A percentile compares a stretch with the other conserved stretches of the same genome.
These are phyloP conservation scores for Andrena bicolor DNA, from an alignment of 2,888 invertebrate genomes.

Conservation along the genomic window DNA sequence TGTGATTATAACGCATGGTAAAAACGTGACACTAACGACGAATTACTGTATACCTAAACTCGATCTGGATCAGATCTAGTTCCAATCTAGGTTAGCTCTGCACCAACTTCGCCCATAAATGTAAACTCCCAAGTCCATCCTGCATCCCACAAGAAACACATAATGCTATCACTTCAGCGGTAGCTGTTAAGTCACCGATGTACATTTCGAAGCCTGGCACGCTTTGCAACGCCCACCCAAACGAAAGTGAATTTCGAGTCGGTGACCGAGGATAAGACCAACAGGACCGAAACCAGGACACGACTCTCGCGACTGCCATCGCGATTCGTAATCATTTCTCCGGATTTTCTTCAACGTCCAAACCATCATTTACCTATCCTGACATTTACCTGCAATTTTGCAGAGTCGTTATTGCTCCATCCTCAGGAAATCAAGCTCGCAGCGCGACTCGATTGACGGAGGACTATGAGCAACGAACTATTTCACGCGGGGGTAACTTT, in stretches of 20 bases:
- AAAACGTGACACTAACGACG: too few species aligned
- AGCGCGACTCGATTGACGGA: conserved; percentile 4
- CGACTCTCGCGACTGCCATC: conserved; percentile 38
- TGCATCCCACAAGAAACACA: not conserved
- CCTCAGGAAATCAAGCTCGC: not conserved
- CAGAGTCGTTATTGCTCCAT: conserved; percentile 21
- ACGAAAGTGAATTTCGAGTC: conserved; percentile 30
- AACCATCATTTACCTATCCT: not conserved
- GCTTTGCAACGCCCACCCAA: conserved; percentile 16
- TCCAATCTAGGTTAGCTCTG: too few species aligned
- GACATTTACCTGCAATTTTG: conserved; percentile 18
- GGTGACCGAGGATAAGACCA: conserved; percentile 11
- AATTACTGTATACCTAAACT: too few species aligned
- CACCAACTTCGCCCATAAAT: too few species aligned
- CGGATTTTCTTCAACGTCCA: conserved; percentile 38
- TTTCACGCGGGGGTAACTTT: conserved; percentile 14
- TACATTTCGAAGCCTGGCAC: not conserved
- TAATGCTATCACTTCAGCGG: not conserved
- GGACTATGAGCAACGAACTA: conserved; percentile 30
- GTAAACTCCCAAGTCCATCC: not conserved
- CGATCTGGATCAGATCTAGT: too few species aligned
- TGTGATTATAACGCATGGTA: too few species aligned
- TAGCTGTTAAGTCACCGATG: not conserved
- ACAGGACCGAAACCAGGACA: conserved; percentile 47
- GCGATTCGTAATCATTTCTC: conserved; percentile 45